Conservation (phyloP, 2,797 vertebrate species). For the Crocidura indochinensis region DNA sequence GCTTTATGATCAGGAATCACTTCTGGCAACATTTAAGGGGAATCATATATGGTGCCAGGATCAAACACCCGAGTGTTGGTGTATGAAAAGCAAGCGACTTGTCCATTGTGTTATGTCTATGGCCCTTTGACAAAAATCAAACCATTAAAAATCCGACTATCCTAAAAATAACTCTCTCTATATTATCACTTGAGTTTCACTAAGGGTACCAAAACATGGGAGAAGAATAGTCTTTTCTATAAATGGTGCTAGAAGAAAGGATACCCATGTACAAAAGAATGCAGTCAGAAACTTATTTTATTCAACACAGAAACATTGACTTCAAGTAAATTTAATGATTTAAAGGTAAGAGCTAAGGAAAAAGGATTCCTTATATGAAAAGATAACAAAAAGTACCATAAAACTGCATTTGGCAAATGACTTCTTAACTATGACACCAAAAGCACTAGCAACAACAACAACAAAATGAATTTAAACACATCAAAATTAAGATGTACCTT, state of each 20-base stretch:
- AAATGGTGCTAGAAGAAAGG: not conserved
- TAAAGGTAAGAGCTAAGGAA: not conserved
- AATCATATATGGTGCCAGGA: too few relatives aligned
- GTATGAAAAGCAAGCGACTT: too few relatives aligned
- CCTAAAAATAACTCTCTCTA: not conserved
- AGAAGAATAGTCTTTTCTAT: not conserved
- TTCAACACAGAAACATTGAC: not conserved
- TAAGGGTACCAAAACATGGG: not conserved
- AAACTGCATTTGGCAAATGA: not conserved
- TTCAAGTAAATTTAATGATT: not conserved
- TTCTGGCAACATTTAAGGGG: too few relatives aligned
- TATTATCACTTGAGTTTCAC: conserved; percentile 14
- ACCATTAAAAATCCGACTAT: not conserved
- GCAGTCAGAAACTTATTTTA: not conserved
- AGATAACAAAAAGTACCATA: not conserved
- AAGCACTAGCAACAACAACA: not conserved
- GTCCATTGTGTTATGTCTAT: too few relatives aligned
- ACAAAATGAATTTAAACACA: not conserved
- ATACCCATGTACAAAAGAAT: not conserved
- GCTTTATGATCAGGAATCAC: too few relatives aligned
- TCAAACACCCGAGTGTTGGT: too few relatives aligned
- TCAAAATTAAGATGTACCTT: conserved; percentile 20
- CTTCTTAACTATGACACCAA: conserved; percentile 15
- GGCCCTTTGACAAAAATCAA: too few relatives aligned
- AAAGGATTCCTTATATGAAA: not conserved